These are phyloP conservation scores for Mirounga angustirostris DNA, from an alignment of 2,113 vertebrate genomes.

Conservation along the genomic window DNA sequence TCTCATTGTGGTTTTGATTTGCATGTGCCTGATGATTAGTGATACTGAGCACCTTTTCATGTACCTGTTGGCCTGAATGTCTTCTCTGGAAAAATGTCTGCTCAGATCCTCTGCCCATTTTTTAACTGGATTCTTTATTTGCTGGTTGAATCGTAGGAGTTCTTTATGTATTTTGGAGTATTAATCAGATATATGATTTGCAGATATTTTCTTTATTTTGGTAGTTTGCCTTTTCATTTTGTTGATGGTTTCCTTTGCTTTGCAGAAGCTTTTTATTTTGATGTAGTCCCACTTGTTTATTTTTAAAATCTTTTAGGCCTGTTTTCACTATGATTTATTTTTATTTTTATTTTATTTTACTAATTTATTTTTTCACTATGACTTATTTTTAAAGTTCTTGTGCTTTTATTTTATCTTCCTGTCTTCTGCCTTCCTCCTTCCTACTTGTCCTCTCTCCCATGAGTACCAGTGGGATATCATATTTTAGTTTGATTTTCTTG, in stretches of 20 bases:
- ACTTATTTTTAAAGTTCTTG: background rate
- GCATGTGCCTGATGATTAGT: background rate
- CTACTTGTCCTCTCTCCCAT: background rate
- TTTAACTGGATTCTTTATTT: background rate
- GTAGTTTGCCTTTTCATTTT: background rate
- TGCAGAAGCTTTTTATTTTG: background rate
- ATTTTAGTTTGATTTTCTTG: background rate
- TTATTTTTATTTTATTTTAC: background rate
- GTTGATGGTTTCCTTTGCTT: background rate
- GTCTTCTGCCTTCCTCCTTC: background rate
- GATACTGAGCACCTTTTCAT: background rate
- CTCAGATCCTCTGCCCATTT: background rate
- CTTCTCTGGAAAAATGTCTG: background rate
- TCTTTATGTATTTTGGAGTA: background rate
- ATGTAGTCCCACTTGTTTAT: background rate
- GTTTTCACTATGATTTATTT: background rate
- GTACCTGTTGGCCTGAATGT: background rate
- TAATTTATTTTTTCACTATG: background rate
- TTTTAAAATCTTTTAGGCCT: background rate
- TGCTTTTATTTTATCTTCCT: conserved; percentile 8
- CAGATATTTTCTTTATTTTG: background rate
- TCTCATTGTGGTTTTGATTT: background rate
- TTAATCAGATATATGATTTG: background rate
- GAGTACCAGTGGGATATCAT: background rate
- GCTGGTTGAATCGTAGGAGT: background rate